phyloP scores from a whole-genome alignment of 2,888 invertebrate species.

The Patella ulyssiponensis region DNA sequence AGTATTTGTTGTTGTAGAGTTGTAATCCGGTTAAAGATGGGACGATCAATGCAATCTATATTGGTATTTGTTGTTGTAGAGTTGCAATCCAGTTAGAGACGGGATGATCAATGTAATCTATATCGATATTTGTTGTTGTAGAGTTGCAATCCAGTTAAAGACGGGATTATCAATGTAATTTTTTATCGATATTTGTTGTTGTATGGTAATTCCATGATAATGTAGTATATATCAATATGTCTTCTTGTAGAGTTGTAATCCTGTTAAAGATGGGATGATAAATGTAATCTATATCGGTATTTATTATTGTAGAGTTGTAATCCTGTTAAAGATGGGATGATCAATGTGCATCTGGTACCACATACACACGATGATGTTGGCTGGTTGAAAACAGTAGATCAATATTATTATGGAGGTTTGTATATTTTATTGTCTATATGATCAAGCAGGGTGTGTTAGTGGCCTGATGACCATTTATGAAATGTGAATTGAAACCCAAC shows the following conservation, averaged over 20 bases:
- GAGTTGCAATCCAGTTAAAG: conserved; percentile 66
- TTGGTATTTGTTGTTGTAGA: too few species aligned
- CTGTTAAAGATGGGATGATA: neutral
- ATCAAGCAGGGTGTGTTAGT: too few species aligned
- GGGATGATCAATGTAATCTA: neutral
- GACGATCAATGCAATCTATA: neutral
- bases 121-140: conserved; percentile 30
- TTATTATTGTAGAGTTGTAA: conserved; percentile 60
- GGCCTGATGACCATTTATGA: too few species aligned
- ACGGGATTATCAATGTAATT: conserved; percentile 80
- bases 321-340: conserved; percentile 72
- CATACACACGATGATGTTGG: conserved; percentile 96
- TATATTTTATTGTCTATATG: conserved; percentile 6
- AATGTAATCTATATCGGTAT: neutral
- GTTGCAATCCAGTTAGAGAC: too few species aligned
- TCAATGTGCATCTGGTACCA: conserved; percentile 87
- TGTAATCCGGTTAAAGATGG: too few species aligned
- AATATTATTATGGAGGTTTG: conserved; percentile 83
- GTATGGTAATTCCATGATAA: too few species aligned
- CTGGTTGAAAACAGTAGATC: conserved; percentile 94
- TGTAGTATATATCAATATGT: too few species aligned
- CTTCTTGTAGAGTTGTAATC: too few species aligned
- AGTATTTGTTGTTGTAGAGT: too few species aligned
- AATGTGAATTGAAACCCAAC: too few species aligned
- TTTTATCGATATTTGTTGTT: too few species aligned